Percentiles rank a stretch among this genome's conserved stretches.
Evolutionary conservation across 2,888 invertebrate genomes (phyloP).

Genomic region (Perithous albicinctus): DNA sequence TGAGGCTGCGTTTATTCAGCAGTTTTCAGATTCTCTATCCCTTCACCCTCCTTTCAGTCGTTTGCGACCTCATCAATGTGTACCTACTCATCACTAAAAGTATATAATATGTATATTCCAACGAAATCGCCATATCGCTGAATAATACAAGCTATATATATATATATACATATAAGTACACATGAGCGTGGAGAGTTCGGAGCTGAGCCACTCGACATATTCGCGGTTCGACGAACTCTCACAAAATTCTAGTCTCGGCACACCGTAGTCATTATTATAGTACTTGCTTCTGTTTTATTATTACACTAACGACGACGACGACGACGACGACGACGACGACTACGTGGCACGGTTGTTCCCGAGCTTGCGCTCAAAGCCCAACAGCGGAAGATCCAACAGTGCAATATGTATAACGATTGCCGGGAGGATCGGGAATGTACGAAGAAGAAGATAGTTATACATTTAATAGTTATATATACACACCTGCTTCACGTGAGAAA

Average conservation of each 20-base stretch:
- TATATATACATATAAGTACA: constrained; percentile 19
- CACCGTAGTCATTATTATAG: constrained; percentile 78
- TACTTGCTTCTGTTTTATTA: constrained; percentile 77
- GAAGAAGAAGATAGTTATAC: constrained; percentile 35
- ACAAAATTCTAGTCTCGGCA: constrained; percentile 80
- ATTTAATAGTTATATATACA: neutral
- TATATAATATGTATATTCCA: constrained; percentile 39
- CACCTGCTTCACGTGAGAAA: neutral
- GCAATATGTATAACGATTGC: constrained; percentile 55
- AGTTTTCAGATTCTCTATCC: constrained; percentile 38
- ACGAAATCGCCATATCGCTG: constrained; percentile 35
- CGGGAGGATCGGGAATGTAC: constrained; percentile 27
- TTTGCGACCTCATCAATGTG: constrained; percentile 51
- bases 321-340: constrained; percentile 41
- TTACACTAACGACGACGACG: constrained; percentile 78
- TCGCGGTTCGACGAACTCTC: constrained; percentile 80
- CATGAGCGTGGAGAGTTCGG: constrained; percentile 49
- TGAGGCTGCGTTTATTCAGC: constrained; percentile 58
- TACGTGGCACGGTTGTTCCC: constrained; percentile 50
- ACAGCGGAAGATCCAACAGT: constrained; percentile 34
- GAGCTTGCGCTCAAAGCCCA: constrained; percentile 50
- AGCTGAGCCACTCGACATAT: constrained; percentile 78
- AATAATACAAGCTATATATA: constrained; percentile 30
- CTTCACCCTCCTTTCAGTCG: constrained; percentile 35
- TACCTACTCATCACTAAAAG: constrained; percentile 56